phyloP scores from a whole-genome alignment of 23 tunicate genomes.

The Pegea sp. region DNA sequence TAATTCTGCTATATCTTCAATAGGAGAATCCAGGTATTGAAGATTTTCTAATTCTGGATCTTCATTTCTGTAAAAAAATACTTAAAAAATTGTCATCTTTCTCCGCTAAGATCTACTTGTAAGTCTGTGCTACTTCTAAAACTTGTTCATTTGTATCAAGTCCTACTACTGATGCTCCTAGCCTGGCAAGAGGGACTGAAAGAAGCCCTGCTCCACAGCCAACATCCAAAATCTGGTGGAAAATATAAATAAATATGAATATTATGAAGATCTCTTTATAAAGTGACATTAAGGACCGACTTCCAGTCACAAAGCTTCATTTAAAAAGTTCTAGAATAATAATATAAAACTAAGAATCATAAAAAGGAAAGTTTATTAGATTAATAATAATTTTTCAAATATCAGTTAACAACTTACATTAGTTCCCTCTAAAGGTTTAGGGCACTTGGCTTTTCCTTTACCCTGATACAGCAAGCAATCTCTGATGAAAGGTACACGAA shows the following conservation, averaged over 20 bases:
- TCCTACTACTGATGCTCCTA: constrained; percentile 83
- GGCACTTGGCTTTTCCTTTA: constrained; percentile 7
- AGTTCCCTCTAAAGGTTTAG: constrained; percentile 52
- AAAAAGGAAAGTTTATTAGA: no score
- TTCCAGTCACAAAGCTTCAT: no score
- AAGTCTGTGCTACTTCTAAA: constrained; percentile 32
- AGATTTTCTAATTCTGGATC: constrained; percentile 20
- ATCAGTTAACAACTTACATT: no score
- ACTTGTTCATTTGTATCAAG: constrained; percentile 45
- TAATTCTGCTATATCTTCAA: constrained; percentile 67
- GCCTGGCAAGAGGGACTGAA: constrained; percentile 67
- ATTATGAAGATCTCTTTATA: no score
- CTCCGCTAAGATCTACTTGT: constrained; percentile 13
- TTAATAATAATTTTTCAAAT: no score
- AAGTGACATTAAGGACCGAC: no score
- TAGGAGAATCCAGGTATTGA: constrained; percentile 42
- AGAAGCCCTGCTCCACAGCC: constrained; percentile 98
- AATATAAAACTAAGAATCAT: no score
- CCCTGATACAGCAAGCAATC: constrained; percentile 60
- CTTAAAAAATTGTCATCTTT: background rate
- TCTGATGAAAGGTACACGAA: constrained; percentile 84
- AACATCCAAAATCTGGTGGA: constrained; percentile 52
- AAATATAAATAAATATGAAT: no score
- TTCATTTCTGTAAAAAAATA: constrained; percentile 1
- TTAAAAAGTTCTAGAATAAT: no score